Evolutionary conservation across 2,113 vertebrate species (phyloP), one percentile per base, ranked within the genome.

Genomic region (Monarcha castaneiventris): DNA sequence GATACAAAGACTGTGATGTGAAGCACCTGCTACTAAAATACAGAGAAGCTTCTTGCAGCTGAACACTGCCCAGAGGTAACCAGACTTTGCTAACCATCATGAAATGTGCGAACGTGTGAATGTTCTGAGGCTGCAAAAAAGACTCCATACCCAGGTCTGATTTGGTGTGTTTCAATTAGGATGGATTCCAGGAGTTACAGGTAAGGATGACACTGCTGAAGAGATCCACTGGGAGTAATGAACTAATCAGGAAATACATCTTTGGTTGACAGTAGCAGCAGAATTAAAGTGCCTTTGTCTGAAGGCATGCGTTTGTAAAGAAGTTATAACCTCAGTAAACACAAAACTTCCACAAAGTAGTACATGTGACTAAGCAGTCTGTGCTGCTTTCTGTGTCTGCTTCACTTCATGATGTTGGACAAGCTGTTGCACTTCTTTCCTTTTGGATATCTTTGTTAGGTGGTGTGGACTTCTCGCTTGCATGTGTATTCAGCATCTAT

Each of bases 401-500:
- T 81, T 84, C 89, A 35, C 72, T 84, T 94, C 76, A 16, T 68
- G 52, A 33, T 87, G 76, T 92, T 61, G 80, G 73, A 63, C 83
- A 89, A 86, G 80, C 64, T 84, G 68, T 89, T 95, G 84, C 29
- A 46, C 72, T 94, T 71, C 91, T 95, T 73, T 89, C 56, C 56
- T 71, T 90, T 71, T 46, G 64, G 80, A 88, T 89, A 39, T 93
- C 85, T 96, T 81, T 94, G 64, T 94, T 89, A 84, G 68, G 39
- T 86, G 79, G 33, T 0, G 0, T 84, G 95, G 93, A 94, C 94
- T 87, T 94, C 80, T 92, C 43, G 5, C 72, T 85, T 35, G 51
- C 37, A 52, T 87, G 76, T 97, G 94, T 90, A 92, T 93, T 95
- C 91, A 93, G 95, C 73, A 91, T 87, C 81, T 62, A 63, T 75